A percentile compares a stretch with the other conserved stretches of the same genome.
These are phyloP conservation scores for Sericinus montela DNA, from an alignment of 2,888 invertebrate species.

Conservation along the genomic window DNA sequence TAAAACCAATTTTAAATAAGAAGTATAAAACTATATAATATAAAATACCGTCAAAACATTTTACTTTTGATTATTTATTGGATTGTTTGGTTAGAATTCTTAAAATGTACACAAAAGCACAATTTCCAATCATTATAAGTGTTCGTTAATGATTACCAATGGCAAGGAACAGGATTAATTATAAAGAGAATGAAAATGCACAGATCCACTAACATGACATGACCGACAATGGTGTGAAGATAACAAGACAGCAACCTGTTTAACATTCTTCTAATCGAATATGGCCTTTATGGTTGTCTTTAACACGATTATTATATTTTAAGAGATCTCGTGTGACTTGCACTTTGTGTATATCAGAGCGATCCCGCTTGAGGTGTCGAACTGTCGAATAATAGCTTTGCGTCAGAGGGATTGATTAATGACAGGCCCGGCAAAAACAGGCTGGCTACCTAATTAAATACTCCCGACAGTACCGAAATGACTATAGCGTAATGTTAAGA, in stretches of 20 bases:
- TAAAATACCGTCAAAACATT: too few relatives aligned
- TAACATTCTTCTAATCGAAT: constrained; percentile 71
- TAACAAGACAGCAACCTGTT: constrained; percentile 73
- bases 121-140: constrained; percentile 20
- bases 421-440: constrained; percentile 68
- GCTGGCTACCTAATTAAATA: constrained; percentile 70
- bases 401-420: constrained; percentile 72
- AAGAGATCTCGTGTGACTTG: constrained; percentile 74
- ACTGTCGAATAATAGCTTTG: constrained; percentile 65
- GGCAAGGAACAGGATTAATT: constrained; percentile 47
- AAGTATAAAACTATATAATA: too few relatives aligned
- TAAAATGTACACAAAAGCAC: constrained; percentile 18
- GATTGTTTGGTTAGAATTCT: constrained; percentile 25
- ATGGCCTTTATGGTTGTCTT: constrained; percentile 74
- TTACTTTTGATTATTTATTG: constrained; percentile 3
- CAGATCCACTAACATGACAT: constrained; percentile 44
- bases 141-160: constrained; percentile 33
- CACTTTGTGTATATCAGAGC: constrained; percentile 50
- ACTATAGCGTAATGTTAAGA: constrained; percentile 39
- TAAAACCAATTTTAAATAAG: too few relatives aligned
- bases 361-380: constrained; percentile 61
- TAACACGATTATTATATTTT: constrained; percentile 79
- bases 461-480: constrained; percentile 39
- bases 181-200: constrained; percentile 55
- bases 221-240: constrained; percentile 55